phyloP scores from a whole-genome alignment of 2,113 vertebrate species.

The Scortum barcoo region DNA sequence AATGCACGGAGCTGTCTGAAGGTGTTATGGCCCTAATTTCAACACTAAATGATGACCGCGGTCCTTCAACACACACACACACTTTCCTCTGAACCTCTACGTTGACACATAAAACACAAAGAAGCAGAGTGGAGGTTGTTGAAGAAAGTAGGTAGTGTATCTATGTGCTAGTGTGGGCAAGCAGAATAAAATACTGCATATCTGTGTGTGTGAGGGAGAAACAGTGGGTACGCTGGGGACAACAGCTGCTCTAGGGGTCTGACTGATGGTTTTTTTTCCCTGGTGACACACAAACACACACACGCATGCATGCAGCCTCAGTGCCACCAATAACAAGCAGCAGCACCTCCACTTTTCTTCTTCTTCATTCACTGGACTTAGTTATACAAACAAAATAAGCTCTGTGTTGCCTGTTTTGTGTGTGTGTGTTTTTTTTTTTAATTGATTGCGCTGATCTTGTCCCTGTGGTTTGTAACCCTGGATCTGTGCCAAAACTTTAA shows the following conservation, averaged over 20 bases:
- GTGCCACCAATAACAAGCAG: slow-evolving; percentile 27
- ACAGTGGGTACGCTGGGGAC: slow-evolving; percentile 50
- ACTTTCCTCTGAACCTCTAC: background rate
- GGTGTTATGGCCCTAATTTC: slow-evolving; percentile 43
- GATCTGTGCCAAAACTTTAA: slow-evolving; percentile 47
- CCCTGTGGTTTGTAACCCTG: slow-evolving; percentile 26
- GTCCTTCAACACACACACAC: slow-evolving; percentile 8
- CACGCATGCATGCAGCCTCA: background rate
- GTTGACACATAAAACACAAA: slow-evolving; percentile 14
- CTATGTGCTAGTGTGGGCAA: slow-evolving; percentile 18
- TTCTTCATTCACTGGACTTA: slow-evolving; percentile 34
- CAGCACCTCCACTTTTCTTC: slow-evolving; percentile 47
- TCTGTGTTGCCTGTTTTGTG: slow-evolving; percentile 15
- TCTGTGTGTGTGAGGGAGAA: slow-evolving; percentile 2
- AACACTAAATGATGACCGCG: slow-evolving; percentile 40
- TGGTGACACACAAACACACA: slow-evolving; percentile 38
- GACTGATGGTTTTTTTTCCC: slow-evolving; percentile 44
- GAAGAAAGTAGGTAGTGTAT: background rate
- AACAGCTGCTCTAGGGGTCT: slow-evolving; percentile 74
- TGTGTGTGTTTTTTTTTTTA: slow-evolving; percentile 6
- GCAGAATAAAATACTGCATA: slow-evolving; percentile 15
- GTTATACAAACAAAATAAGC: slow-evolving; percentile 34
- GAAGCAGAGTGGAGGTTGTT: slow-evolving; percentile 13
- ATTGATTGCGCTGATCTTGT: slow-evolving; percentile 46
- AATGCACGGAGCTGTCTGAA: slow-evolving; percentile 31